A percentile compares a stretch with the other conserved stretches of the same genome.
phyloP scores from a whole-genome alignment of 2,113 vertebrate species.

The Paramisgurnus dabryanus region DNA sequence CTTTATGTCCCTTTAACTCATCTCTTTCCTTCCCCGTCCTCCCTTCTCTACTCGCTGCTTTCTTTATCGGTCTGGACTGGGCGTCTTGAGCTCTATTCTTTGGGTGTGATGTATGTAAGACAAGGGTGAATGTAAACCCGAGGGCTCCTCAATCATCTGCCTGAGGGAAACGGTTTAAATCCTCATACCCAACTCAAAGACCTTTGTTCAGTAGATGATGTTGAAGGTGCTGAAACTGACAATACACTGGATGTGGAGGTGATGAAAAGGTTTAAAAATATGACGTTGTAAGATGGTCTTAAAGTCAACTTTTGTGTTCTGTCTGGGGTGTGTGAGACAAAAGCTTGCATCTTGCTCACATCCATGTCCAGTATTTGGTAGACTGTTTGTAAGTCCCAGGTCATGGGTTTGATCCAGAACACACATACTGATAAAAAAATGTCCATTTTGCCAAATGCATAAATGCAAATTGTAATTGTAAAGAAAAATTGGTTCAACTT shows the following conservation, averaged over 20 bases:
- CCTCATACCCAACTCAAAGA: background rate
- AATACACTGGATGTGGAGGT: background rate
- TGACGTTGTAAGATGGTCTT: background rate
- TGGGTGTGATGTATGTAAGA: slow-evolving; percentile 32
- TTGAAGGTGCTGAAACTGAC: too few relatives aligned
- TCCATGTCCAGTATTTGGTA: too few relatives aligned
- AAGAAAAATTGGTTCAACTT: too few relatives aligned
- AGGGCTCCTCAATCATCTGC: slow-evolving; percentile 31
- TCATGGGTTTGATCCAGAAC: too few relatives aligned
- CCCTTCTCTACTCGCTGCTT: slow-evolving; percentile 13
- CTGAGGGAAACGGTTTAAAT: slow-evolving; percentile 30
- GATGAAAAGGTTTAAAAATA: background rate
- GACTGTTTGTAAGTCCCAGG: too few relatives aligned
- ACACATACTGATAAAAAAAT: too few relatives aligned
- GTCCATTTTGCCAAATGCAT: too few relatives aligned
- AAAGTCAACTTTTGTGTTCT: too few relatives aligned
- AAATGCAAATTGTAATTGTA: too few relatives aligned
- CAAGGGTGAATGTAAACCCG: slow-evolving; percentile 32
- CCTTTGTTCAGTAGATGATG: background rate
- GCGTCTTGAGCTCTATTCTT: slow-evolving; percentile 24
- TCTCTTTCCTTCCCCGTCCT: slow-evolving; percentile 34
- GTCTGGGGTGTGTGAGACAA: too few relatives aligned
- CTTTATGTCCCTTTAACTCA: slow-evolving; percentile 41
- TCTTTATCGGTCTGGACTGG: slow-evolving; percentile 31
- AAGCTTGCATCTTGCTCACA: too few relatives aligned